Evolutionary conservation across 2,888 invertebrate genomes (phyloP).

Genomic region (Seladonia tumulorum): DNA sequence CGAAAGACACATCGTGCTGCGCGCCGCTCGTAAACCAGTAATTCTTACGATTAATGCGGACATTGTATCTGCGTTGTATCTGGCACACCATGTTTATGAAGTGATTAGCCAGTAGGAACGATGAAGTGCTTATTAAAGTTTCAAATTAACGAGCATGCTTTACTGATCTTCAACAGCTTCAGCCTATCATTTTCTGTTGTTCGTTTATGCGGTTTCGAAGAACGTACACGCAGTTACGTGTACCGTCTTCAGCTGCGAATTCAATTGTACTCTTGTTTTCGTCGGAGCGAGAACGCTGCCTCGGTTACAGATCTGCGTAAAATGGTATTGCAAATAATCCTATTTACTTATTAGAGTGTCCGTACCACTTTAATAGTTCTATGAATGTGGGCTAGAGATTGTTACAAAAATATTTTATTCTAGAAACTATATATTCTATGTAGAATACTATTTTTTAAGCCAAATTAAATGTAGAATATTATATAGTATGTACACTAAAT

Average conservation of each 20-base stretch:
- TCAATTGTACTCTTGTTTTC: neutral
- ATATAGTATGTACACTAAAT: no score
- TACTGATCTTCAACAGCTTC: slow-evolving; percentile 32
- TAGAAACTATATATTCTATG: neutral
- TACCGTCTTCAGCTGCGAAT: neutral
- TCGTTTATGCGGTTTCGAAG: slow-evolving; percentile 18
- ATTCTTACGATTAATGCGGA: slow-evolving; percentile 70
- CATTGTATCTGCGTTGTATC: slow-evolving; percentile 67
- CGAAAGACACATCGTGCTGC: slow-evolving; percentile 63
- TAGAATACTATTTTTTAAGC: neutral
- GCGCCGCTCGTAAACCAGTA: slow-evolving; percentile 65
- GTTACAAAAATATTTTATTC: neutral
- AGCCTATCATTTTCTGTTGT: slow-evolving; percentile 22
- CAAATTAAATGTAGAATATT: neutral
- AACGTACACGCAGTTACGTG: slow-evolving; percentile 17
- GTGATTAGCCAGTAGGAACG: slow-evolving; percentile 67
- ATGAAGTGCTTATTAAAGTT: slow-evolving; percentile 55
- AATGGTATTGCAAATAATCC: neutral
- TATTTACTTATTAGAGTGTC: neutral
- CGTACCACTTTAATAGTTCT: neutral
- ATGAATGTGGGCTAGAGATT: no score
- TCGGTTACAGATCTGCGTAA: neutral
- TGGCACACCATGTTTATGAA: slow-evolving; percentile 66
- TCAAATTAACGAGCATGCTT: slow-evolving; percentile 57
- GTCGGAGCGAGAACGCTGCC: neutral